These are phyloP conservation scores for Spinus olivaceus DNA, from an alignment of 2,797 vertebrate genomes.

Conservation along the genomic window DNA sequence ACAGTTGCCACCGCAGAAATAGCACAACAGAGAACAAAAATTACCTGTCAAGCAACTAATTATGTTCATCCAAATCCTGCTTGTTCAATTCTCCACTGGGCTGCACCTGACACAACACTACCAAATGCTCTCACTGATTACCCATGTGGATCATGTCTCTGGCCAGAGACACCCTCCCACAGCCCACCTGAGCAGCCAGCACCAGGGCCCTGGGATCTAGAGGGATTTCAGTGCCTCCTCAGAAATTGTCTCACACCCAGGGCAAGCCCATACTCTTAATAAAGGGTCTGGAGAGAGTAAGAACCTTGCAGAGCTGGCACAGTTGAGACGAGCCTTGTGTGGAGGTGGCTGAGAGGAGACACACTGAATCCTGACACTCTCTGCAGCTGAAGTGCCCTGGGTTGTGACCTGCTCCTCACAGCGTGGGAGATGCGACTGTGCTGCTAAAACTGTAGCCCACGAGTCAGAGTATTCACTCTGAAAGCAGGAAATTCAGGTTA, in stretches of 20 bases:
- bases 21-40: constrained; percentile 68
- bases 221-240: neutral
- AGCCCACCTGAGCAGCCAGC: neutral
- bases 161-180: neutral
- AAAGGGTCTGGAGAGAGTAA: neutral
- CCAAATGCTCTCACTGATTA: neutral
- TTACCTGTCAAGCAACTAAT: constrained; percentile 65
- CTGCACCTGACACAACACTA: constrained; percentile 37
- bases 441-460: neutral
- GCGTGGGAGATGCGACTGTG: neutral
- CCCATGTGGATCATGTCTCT: rapidly evolving
- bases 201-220: neutral
- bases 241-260: neutral
- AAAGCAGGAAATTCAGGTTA: neutral
- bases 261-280: neutral
- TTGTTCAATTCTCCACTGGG: constrained; percentile 36
- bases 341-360: neutral
- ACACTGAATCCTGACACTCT: neutral
- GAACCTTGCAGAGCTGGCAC: neutral
- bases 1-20: constrained; percentile 68
- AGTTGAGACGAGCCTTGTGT: neutral
- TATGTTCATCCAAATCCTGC: constrained; percentile 44
- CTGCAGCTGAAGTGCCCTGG: neutral
- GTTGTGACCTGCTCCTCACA: neutral
- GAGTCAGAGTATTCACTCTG: neutral